These are phyloP conservation scores for Festucalex cinctus DNA, from an alignment of 2,113 vertebrate genomes.

Conservation along the genomic window DNA sequence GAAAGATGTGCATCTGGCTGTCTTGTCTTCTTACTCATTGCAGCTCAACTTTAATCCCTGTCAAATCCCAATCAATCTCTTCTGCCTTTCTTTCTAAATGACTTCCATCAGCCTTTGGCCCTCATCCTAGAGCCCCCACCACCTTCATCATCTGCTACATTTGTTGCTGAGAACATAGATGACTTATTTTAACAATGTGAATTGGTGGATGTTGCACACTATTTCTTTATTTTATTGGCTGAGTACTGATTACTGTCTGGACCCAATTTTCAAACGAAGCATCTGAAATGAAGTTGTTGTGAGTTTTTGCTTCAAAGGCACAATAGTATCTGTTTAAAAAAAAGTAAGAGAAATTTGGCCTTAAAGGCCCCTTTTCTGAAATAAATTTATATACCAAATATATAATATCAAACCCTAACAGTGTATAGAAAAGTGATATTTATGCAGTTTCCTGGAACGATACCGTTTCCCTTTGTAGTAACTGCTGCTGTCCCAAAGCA, in stretches of 20 bases:
- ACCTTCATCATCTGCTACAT: constrained; percentile 41
- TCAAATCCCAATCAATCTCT: constrained; percentile 44
- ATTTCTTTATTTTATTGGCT: not conserved
- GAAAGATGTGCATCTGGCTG: constrained; percentile 12
- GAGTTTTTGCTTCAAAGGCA: too few relatives aligned
- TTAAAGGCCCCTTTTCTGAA: too few relatives aligned
- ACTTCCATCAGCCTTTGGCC: constrained; percentile 18
- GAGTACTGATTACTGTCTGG: not conserved
- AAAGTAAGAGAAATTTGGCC: too few relatives aligned
- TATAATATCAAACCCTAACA: too few relatives aligned
- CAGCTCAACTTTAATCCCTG: constrained; percentile 50
- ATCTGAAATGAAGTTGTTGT: not conserved
- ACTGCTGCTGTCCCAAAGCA: too few relatives aligned
- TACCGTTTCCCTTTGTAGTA: too few relatives aligned
- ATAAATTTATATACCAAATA: too few relatives aligned
- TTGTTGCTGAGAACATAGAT: constrained; percentile 36
- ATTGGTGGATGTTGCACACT: not conserved
- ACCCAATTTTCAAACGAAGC: not conserved
- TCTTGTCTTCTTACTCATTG: constrained; percentile 31
- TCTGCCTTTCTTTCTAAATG: constrained; percentile 29
- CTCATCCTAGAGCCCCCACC: constrained; percentile 24
- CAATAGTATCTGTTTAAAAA: too few relatives aligned
- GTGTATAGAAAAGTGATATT: too few relatives aligned
- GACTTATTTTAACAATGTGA: constrained; percentile 11
- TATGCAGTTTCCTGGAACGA: too few relatives aligned